Percentiles rank a stretch among this genome's conserved stretches.
Evolutionary conservation across 35 echinoderm and acorn worm species (phyloP).

Genomic region (Stichopus chloronotus): DNA sequence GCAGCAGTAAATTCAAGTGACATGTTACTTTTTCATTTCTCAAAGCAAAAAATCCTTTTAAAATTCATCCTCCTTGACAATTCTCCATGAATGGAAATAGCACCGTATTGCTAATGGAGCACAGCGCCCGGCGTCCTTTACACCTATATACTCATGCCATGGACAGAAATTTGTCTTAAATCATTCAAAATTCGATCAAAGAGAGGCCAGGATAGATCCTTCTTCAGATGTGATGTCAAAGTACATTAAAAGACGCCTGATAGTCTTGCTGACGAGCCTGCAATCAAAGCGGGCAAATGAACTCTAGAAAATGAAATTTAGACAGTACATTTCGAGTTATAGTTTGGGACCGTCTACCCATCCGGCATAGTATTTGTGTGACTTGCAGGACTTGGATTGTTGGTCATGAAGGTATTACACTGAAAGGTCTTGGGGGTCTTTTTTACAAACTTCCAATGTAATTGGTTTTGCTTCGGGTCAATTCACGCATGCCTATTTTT

Average conservation of each 20-base stretch:
- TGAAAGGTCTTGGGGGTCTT: too few relatives aligned
- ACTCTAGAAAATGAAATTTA: too few relatives aligned
- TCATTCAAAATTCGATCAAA: constrained; percentile 61
- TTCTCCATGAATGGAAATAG: constrained; percentile 2
- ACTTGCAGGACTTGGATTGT: too few relatives aligned
- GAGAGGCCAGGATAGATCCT: constrained; percentile 1
- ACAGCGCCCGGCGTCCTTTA: neutral
- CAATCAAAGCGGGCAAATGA: too few relatives aligned
- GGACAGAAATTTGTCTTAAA: constrained; percentile 62
- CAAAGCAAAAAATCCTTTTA: neutral
- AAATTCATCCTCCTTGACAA: constrained; percentile 25
- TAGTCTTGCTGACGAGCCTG: neutral
- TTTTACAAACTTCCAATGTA: too few relatives aligned
- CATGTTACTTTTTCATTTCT: constrained; percentile 6
- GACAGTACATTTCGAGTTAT: too few relatives aligned
- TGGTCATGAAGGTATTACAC: too few relatives aligned
- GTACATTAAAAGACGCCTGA: constrained; percentile 27
- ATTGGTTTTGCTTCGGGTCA: too few relatives aligned
- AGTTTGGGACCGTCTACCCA: too few relatives aligned
- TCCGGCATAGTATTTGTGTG: too few relatives aligned
- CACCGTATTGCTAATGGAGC: constrained; percentile 42
- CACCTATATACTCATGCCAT: constrained; percentile 27
- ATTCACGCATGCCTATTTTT: too few relatives aligned
- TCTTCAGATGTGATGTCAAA: constrained; percentile 16
- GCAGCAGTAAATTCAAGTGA: neutral